A percentile compares a stretch with the other conserved stretches of the same genome.
phyloP scores from a whole-genome alignment of 2,113 vertebrate species.

The Zapus hudsonius region DNA sequence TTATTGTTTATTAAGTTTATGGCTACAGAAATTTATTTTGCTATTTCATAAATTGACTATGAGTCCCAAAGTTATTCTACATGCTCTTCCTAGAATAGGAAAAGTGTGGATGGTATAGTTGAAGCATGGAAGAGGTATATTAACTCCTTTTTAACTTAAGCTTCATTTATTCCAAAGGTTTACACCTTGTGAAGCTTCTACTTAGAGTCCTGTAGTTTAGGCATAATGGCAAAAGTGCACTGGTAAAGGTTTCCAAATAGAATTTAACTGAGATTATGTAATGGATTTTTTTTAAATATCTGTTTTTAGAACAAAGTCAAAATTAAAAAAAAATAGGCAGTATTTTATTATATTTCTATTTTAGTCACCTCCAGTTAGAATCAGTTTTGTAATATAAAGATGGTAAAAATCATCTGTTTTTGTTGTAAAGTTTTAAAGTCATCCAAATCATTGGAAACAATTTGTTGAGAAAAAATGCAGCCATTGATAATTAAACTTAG shows the following conservation, averaged over 20 bases:
- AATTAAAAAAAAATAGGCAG: not conserved
- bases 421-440: not conserved
- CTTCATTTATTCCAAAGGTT: not conserved
- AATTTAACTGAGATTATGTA: not conserved
- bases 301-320: constrained; percentile 6
- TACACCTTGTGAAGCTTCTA: not conserved
- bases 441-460: not conserved
- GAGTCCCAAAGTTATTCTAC: not conserved
- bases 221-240: not conserved
- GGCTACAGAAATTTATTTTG: not conserved
- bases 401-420: constrained; percentile 19
- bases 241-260: not conserved
- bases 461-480: constrained; percentile 20
- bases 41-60: not conserved
- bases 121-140: not conserved
- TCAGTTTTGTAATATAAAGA: constrained; percentile 38
- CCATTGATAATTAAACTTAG: constrained; percentile 43
- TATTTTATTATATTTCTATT: not conserved
- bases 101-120: not conserved
- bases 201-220: not conserved
- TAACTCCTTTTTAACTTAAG: not conserved
- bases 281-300: not conserved
- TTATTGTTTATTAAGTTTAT: not conserved
- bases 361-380: not conserved
- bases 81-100: not conserved